Evolutionary conservation across 37 sponge, comb jelly and placozoan species (phyloP), one percentile per base, ranked within the genome.

Genomic region (Ianthella basta): DNA sequence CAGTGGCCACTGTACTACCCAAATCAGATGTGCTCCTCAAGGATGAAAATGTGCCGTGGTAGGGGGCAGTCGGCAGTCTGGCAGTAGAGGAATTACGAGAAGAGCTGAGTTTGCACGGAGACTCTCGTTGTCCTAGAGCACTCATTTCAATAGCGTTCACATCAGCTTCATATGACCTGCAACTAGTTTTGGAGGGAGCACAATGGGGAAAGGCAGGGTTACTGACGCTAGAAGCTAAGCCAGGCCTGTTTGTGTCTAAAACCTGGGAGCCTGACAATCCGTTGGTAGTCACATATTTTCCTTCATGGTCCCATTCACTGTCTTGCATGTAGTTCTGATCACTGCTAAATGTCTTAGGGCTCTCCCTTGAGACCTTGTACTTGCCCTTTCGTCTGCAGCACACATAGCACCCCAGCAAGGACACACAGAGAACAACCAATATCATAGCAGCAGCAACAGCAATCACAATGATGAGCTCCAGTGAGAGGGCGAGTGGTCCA

Each of bases 1-100:
- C 78, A 40, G 78, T 50, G 10, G 12, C 25, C 23, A 75, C 78
- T 16, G 78, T 75, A 24, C 54, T 75, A 19, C 78, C 78, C 2
- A 75, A 36, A 24, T 75, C 78, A 25, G 78, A 75, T 1, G 78
- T 75, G 54, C 78, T 75, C 23, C 78, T 32, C n/a, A 72, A 5
- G 10, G 78, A 41, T 32, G 78, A 21, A 24, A 53, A 14, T 40
- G 78, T 41, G 21, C 78, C 78, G 16, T 32, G 50, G n/a, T 39
- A 53, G 24, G 24, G 8, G 50, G 3, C 50, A 44, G 50, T 8
- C 5, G 54, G 44, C n/a, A 36, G 15, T 44, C 78, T 36, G 54
- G 14, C 23, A 20, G 8, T 12, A 15, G 78, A 75, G 0, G 78
- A 75, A 36, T 5, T 12, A 50, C 54, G 78, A 18, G 70, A 69